Conservation (phyloP, 2,888 invertebrate genomes). For the Dolomedes plantarius region DNA sequence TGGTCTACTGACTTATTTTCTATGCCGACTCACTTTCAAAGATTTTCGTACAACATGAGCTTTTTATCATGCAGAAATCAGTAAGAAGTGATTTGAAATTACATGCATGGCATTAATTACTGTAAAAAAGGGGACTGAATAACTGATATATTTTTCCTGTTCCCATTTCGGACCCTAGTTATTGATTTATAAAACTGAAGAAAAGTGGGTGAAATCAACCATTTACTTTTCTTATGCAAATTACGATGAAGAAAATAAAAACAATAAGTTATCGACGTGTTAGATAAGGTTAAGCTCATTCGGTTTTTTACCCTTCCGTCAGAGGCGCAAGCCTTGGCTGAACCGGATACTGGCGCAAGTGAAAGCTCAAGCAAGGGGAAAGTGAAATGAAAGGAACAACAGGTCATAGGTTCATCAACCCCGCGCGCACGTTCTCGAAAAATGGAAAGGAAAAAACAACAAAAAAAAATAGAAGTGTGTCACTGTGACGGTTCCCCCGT, state of each 20-base stretch:
- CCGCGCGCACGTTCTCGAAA: constrained; percentile 12
- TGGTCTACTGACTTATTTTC: too few species aligned
- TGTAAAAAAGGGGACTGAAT: too few species aligned
- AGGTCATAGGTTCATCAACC: constrained; percentile 64
- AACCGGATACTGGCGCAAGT: constrained; percentile 61
- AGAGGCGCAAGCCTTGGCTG: background rate
- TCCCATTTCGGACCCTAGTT: too few species aligned
- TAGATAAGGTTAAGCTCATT: background rate
- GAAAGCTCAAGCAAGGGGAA: constrained; percentile 52
- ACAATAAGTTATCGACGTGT: background rate
- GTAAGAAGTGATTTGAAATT: too few species aligned
- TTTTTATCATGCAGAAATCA: too few species aligned
- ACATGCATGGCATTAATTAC: too few species aligned
- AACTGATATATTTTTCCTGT: too few species aligned
- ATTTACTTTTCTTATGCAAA: background rate
- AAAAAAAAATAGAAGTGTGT: constrained; percentile 51
- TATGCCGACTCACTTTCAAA: too few species aligned
- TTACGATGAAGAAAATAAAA: background rate
- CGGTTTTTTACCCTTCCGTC: background rate
- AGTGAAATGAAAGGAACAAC: constrained; percentile 38
- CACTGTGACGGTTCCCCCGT: constrained; percentile 63
- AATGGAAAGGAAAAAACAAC: constrained; percentile 10
- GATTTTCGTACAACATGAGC: too few species aligned
- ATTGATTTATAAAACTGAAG: too few species aligned
- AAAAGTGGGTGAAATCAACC: too few species aligned